Evolutionary conservation across 35 echinoderm and acorn worm species (phyloP).

Genomic region (Apostichopus californicus): DNA sequence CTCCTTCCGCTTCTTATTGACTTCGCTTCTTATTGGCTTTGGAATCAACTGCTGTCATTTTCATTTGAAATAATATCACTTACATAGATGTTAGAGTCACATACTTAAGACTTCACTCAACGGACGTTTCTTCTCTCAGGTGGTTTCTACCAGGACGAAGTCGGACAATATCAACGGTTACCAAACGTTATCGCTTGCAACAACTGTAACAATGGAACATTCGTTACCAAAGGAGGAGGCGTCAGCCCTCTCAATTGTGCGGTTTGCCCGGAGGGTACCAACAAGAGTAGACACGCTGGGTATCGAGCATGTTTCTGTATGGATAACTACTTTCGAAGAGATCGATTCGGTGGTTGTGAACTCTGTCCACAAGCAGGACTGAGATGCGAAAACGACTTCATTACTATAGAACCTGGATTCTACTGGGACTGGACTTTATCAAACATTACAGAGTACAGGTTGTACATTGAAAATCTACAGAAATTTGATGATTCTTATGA

Average conservation of each 20-base stretch:
- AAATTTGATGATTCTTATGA: not conserved
- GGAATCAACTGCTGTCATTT: too few species aligned
- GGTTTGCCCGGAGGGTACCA: not conserved
- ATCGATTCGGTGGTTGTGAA: not conserved
- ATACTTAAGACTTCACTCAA: too few species aligned
- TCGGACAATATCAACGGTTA: not conserved
- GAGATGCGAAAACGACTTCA: not conserved
- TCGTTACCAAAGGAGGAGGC: not conserved
- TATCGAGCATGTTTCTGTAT: not conserved
- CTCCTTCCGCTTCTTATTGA: too few species aligned
- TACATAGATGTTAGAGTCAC: too few species aligned
- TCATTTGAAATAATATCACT: too few species aligned
- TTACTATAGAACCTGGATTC: not conserved
- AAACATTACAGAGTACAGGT: not conserved
- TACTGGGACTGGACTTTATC: not conserved
- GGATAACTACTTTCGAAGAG: slow-evolving; percentile 1
- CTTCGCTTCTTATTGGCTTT: too few species aligned
- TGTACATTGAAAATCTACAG: not conserved
- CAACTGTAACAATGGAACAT: not conserved
- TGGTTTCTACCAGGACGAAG: not conserved
- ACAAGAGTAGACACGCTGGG: not conserved
- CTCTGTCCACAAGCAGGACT: not conserved
- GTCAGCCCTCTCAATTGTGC: not conserved
- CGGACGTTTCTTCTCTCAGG: not conserved
- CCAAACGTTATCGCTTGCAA: not conserved